Evolutionary conservation across 2,797 vertebrate species (phyloP), one percentile per base, ranked within the genome.

Genomic region (Sternotherus odoratus): DNA sequence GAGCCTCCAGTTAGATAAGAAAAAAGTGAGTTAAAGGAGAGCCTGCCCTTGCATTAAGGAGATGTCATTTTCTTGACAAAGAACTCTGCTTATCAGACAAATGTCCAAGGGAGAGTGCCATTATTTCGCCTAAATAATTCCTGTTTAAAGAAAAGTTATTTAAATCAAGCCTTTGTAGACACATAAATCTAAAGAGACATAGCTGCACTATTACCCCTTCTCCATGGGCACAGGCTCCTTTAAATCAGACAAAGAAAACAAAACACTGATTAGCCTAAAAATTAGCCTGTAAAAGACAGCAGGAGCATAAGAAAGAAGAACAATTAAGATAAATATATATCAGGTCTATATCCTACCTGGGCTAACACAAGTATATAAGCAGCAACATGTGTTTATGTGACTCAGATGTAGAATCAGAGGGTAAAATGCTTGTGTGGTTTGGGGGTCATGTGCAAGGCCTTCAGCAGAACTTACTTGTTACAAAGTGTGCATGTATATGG

Each of bases 81-180:
- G 87, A 50, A 50, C 33, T 92, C 79, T 82, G 36, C 75, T 86
- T 95, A 53, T 80, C 77, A 88, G 46, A 91, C 17, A 57, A 82
- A 87, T 6, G 17, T 77, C 53, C 46, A 46, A 81, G 10, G 56
- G 53, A 91, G 24, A n/a, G 1, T 23, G 15, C 9, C 30, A 78
- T 85, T 36, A 11, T 82, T 90, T 79, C 81, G 33, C 77, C 56
- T 54, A 57, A 83, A 83, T 36, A 72, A 74, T 49, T 80, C 57
- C 75, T 91, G 28, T 84, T 87, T 79, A 85, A n/a, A 82, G n/a
- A 77, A 89, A 92, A 95, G 5, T 1, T 46, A 33, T 79, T 92
- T 77, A 79, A 92, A 78, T 83, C 43, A 54, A 24, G 69, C 17
- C 2, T 2, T 0, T 84, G 85, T 91, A 78, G 53, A 83, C 69